Evolutionary conservation across 2,113 vertebrate species (phyloP).

Genomic region (Albula goreensis): DNA sequence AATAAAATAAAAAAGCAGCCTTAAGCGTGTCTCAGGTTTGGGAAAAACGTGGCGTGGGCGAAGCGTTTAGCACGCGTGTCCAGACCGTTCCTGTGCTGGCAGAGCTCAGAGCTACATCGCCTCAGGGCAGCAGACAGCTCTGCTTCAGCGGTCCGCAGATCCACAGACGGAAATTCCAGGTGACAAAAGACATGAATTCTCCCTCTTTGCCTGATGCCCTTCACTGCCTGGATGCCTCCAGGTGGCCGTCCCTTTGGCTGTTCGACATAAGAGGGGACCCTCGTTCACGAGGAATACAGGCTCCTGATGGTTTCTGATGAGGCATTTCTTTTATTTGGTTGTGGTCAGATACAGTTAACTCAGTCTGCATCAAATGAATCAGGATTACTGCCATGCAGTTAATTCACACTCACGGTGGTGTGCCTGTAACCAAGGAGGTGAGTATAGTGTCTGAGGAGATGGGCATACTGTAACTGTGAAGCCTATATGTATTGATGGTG

Average conservation of each 20-base stretch:
- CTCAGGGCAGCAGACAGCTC: constrained; percentile 54
- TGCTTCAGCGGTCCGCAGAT: constrained; percentile 51
- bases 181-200: constrained; percentile 29
- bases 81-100: constrained; percentile 39
- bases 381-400: not conserved
- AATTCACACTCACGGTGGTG: too few relatives aligned
- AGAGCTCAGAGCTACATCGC: constrained; percentile 37
- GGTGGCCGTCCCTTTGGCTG: too few relatives aligned
- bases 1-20: too few relatives aligned
- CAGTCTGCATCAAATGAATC: not conserved
- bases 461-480: too few relatives aligned
- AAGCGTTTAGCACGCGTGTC: not conserved
- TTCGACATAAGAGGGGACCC: too few relatives aligned
- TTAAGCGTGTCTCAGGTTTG: too few relatives aligned
- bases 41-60: not conserved
- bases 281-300: not conserved
- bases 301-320: not conserved
- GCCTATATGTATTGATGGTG: too few relatives aligned
- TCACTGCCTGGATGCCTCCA: too few relatives aligned
- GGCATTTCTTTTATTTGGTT: not conserved
- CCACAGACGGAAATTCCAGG: constrained; percentile 54
- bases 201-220: too few relatives aligned
- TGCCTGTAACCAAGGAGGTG: too few relatives aligned
- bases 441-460: too few relatives aligned
- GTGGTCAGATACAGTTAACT: not conserved